Evolutionary conservation across 2,888 invertebrate species (phyloP).

Genomic region (Homarus gammarus): DNA sequence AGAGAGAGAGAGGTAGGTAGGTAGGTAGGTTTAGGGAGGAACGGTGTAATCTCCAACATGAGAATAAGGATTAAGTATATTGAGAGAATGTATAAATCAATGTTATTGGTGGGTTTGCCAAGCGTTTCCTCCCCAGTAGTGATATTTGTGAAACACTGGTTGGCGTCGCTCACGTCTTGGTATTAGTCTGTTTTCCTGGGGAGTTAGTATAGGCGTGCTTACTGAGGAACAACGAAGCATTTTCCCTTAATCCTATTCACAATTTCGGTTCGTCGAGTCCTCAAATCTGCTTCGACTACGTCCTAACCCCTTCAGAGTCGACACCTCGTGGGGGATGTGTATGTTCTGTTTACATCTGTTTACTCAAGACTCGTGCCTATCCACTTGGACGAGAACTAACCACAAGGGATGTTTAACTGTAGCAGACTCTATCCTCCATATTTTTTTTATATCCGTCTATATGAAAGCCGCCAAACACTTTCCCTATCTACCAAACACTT

Average conservation of each 20-base stretch:
- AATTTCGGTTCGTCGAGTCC: neutral
- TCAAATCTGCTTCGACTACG: too few species aligned
- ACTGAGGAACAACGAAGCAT: neutral
- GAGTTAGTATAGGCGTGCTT: too few species aligned
- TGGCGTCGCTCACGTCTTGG: neutral
- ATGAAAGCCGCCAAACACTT: too few species aligned
- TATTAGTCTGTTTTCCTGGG: neutral
- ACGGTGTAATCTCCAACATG: conserved; percentile 27
- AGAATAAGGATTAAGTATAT: conserved; percentile 36
- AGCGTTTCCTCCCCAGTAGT: neutral
- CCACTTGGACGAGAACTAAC: too few species aligned
- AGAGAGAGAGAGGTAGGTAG: neutral
- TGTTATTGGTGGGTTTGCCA: neutral
- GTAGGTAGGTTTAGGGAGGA: conserved; percentile 26
- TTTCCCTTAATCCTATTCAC: neutral
- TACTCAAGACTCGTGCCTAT: too few species aligned
- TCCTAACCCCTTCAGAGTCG: too few species aligned
- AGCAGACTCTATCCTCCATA: too few species aligned
- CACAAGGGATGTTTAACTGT: too few species aligned
- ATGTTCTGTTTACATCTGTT: too few species aligned
- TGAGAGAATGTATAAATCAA: conserved; percentile 22
- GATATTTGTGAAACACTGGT: neutral
- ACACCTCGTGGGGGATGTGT: too few species aligned
- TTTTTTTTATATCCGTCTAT: too few species aligned
- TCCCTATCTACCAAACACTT: too few species aligned